These are phyloP conservation scores for Cantharis nigra DNA, from an alignment of 2,888 invertebrate genomes.

Conservation along the genomic window DNA sequence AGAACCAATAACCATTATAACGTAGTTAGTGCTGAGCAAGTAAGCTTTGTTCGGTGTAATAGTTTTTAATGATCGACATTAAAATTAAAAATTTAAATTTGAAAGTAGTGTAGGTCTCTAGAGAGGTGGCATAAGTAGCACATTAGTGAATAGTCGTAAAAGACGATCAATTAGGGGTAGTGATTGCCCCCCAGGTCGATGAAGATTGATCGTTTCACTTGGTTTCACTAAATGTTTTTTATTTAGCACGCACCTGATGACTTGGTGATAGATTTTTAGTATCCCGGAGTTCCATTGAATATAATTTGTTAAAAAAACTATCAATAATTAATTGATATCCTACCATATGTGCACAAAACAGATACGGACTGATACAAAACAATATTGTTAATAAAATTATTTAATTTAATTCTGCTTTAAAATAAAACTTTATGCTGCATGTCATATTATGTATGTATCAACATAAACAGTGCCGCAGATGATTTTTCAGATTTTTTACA, in stretches of 20 bases:
- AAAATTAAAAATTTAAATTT: slow-evolving; percentile 3
- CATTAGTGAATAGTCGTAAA: slow-evolving; percentile 17
- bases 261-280: slow-evolving; percentile 32
- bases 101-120: background rate
- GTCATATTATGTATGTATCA: no score
- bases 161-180: slow-evolving; percentile 27
- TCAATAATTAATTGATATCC: background rate
- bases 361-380: background rate
- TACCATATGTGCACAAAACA: background rate
- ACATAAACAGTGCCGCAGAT: no score
- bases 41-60: background rate
- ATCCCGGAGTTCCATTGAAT: slow-evolving; percentile 28
- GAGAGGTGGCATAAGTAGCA: slow-evolving; percentile 9
- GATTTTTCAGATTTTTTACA: no score
- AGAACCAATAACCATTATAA: background rate
- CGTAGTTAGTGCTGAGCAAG: background rate
- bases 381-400: no score
- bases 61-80: background rate
- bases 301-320: slow-evolving; percentile 5
- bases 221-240: slow-evolving; percentile 33
- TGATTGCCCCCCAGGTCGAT: slow-evolving; percentile 29
- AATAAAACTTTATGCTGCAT: no score
- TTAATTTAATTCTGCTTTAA: no score
- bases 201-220: slow-evolving; percentile 35
- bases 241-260: slow-evolving; percentile 38